Evolutionary conservation across 2,888 invertebrate genomes (phyloP).

Genomic region (Crepidodera aurea): DNA sequence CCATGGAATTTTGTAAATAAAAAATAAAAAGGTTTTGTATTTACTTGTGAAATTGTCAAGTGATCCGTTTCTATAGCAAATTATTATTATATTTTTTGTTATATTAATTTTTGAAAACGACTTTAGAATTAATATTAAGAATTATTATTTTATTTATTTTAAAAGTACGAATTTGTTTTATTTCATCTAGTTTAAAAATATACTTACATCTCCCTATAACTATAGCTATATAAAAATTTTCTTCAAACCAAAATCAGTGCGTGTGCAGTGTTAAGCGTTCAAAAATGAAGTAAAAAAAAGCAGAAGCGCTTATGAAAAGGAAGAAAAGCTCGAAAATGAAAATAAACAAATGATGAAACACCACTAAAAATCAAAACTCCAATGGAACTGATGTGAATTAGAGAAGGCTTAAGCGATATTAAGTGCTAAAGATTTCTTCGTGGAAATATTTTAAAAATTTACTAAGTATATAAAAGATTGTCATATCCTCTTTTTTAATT

Average conservation of each 20-base stretch:
- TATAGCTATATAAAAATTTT: constrained; percentile 12
- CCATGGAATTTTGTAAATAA: no score
- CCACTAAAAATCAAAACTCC: constrained; percentile 22
- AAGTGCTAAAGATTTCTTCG: neutral
- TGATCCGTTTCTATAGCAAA: no score
- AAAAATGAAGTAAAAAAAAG: constrained; percentile 41
- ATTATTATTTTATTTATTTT: no score
- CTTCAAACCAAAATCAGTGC: constrained; percentile 29
- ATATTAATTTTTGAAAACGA: no score
- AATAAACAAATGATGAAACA: constrained; percentile 1
- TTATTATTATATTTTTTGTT: no score
- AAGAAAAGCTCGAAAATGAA: constrained; percentile 42
- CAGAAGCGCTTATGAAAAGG: constrained; percentile 44
- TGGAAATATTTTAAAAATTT: no score
- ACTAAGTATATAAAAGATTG: no score
- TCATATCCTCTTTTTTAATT: no score
- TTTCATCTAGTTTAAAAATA: no score
- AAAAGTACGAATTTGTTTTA: neutral
- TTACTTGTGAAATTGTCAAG: no score
- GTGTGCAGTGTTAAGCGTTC: constrained; percentile 31
- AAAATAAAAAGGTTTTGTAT: no score
- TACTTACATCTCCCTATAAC: neutral
- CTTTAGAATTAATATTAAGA: no score
- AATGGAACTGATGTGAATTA: constrained; percentile 30
- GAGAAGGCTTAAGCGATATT: constrained; percentile 33